Percentiles rank a stretch among this genome's conserved stretches.
Conservation (phyloP, 2,113 vertebrate genomes). For the Cricetomys ansorgei region DNA sequence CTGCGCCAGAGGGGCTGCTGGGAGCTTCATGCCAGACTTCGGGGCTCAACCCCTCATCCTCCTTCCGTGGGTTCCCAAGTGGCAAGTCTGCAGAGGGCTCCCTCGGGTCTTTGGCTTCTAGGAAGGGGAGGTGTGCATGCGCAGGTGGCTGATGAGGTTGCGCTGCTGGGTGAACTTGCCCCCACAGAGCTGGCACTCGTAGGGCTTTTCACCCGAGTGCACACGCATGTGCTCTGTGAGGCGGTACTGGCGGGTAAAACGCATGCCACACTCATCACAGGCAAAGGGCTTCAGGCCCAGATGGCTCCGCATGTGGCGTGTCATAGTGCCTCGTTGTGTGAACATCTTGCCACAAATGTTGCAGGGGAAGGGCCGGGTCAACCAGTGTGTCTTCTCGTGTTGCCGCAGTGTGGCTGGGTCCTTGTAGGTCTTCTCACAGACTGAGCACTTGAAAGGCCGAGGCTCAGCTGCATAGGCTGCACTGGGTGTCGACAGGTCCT, state of each 20-base stretch:
- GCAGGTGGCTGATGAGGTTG: slow-evolving; percentile 99
- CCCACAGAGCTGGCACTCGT: slow-evolving; percentile 99
- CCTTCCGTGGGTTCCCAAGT: slow-evolving; percentile 76
- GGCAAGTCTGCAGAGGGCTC: slow-evolving; percentile 86
- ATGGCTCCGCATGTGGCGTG: slow-evolving; percentile 99
- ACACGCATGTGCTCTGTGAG: slow-evolving; percentile 99
- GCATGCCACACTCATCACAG: slow-evolving; percentile 99
- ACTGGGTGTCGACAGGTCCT: slow-evolving; percentile 93
- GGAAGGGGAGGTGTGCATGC: slow-evolving; percentile 99
- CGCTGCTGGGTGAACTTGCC: slow-evolving; percentile 99
- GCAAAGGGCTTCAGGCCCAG: slow-evolving; percentile 98
- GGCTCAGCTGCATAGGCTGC: slow-evolving; percentile 86
- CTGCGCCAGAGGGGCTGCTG: slow-evolving; percentile 35
- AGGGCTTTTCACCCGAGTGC: slow-evolving; percentile 99
- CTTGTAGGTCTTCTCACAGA: slow-evolving; percentile 98
- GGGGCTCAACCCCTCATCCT: slow-evolving; percentile 73
- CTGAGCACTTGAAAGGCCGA: slow-evolving; percentile 95
- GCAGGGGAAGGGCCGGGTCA: slow-evolving; percentile 97
- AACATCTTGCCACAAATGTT: slow-evolving; percentile 99
- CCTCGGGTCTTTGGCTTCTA: slow-evolving; percentile 95
- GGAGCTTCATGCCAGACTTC: slow-evolving; percentile 9
- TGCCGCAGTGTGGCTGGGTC: slow-evolving; percentile 96
- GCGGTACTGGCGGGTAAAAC: slow-evolving; percentile 99
- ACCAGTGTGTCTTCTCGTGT: slow-evolving; percentile 98
- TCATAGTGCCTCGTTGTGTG: slow-evolving; percentile 99